These are phyloP conservation scores for Acrobasis consociella DNA, from an alignment of 2,888 invertebrate species.

Conservation along the genomic window DNA sequence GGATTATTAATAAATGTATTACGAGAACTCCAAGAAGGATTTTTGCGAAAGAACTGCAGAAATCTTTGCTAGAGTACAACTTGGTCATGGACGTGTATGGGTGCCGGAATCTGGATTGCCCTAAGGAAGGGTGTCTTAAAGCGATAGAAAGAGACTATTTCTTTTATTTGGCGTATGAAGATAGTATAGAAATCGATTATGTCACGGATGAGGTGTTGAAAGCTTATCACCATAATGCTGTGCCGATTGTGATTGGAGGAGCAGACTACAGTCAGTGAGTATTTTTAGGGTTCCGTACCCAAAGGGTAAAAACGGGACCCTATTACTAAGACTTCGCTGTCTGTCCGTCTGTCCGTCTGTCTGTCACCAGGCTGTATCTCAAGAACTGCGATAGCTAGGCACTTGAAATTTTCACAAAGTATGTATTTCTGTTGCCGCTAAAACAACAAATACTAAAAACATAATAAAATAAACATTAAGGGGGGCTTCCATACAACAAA, in stretches of 20 bases:
- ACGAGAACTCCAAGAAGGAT: constrained; percentile 33
- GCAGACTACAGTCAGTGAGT: constrained; percentile 82
- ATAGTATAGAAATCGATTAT: constrained; percentile 56
- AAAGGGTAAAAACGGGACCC: no score
- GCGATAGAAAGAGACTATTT: constrained; percentile 55
- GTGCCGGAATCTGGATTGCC: constrained; percentile 51
- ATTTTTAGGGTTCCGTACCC: no score
- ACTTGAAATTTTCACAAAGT: no score
- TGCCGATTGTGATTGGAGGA: constrained; percentile 86
- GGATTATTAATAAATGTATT: constrained; percentile 49
- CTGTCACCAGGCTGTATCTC: no score
- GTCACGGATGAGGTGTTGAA: constrained; percentile 62
- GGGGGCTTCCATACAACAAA: no score
- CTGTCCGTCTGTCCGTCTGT: no score
- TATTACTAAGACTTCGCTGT: no score
- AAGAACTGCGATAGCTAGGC: no score
- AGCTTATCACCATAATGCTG: constrained; percentile 80
- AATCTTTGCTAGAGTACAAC: constrained; percentile 56
- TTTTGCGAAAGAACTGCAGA: constrained; percentile 55
- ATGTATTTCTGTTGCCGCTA: no score
- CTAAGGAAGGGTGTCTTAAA: constrained; percentile 44
- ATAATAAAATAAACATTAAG: no score
- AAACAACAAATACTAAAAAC: no score
- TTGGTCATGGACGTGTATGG: constrained; percentile 76
- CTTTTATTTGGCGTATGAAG: constrained; percentile 64